Base-by-base conservation (phyloP, 2,888 invertebrate genomes). In the Falcaria lacertinaria region DNA sequence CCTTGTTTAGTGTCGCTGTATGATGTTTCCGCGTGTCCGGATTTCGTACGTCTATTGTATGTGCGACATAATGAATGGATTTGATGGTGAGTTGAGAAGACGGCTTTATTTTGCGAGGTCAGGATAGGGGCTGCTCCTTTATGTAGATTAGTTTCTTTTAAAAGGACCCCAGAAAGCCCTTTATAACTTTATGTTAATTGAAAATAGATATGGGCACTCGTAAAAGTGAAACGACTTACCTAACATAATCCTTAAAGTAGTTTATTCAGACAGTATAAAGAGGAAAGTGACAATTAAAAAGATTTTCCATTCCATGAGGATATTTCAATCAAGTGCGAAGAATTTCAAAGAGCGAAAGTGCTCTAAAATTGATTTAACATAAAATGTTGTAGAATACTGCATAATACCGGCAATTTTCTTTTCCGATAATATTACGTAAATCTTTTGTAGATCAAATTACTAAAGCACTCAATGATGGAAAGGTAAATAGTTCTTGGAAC, bases 1-100 rank as follows among this genome's bases (percentile, higher is more conserved):
- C 32, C 13, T 19, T 22, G 22, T 15, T 22, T 19, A 32, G 47
- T 42, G 49, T 46, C 39, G 46, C 42, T 46, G n/a, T 47, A 41
- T 53, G 61, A 56, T 57, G 45, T 51, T 48, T 61, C 49, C 36
- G 39, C 47, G 43, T 35, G 45, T 45, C 33, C 44, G 22, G 28
- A 14, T 35, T 40, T 40, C 45, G 39, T 47, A 41, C 53, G 50
- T 57, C 63, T 62, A 57, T 52, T 58, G 64, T 64, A 42, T 54
- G 54, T 43, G 55, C 51, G 55, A 57, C 55, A 55, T 67, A 59
- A 62, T 64, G 63, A 69, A 65, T 54, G 57, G 50, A 44, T 52
- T 57, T 57, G 55, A 56, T 60, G 50, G 53, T 52, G 47, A 51
- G 48, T 45, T 50, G 43, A 41, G 50, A 54, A 54, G 54, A 56